A percentile compares a stretch with the other conserved stretches of the same genome.
phyloP scores from a whole-genome alignment of 2,797 vertebrate genomes.

The Pyrocephalus nanus region DNA sequence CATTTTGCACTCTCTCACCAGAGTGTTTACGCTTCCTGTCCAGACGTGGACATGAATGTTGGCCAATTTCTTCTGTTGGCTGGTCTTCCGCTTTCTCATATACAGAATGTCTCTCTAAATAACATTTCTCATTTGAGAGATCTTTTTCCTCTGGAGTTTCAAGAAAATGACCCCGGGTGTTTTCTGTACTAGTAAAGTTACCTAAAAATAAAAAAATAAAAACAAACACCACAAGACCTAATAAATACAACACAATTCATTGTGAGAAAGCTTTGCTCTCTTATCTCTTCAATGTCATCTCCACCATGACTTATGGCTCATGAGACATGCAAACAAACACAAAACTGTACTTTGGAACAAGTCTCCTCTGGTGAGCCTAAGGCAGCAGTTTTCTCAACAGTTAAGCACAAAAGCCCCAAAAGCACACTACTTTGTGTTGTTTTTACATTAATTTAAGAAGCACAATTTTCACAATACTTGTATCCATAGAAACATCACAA shows the following conservation, averaged over 20 bases:
- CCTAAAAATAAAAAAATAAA: conserved; percentile 55
- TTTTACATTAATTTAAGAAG: not conserved
- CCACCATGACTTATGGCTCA: not conserved
- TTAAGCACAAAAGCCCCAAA: not conserved
- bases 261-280: not conserved
- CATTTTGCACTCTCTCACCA: conserved; percentile 76
- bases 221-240: conserved; percentile 32
- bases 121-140: conserved; percentile 70
- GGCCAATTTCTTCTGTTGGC: conserved; percentile 66
- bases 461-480: conserved; percentile 7
- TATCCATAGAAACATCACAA: conserved; percentile 43
- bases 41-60: conserved; percentile 73
- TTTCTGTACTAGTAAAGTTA: conserved; percentile 68
- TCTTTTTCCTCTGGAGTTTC: conserved; percentile 74
- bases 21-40: conserved; percentile 85
- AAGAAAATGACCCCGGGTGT: conserved; percentile 68
- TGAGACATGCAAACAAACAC: not conserved
- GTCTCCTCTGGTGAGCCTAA: not conserved
- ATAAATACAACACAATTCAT: conserved; percentile 7
- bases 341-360: not conserved
- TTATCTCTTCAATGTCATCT: not conserved
- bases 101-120: conserved; percentile 71
- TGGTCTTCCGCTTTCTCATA: conserved; percentile 71
- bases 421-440: not conserved
- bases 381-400: not conserved